Evolutionary conservation across 1,140 invertebrate genomes (phyloP).

Genomic region (Oscheius sp.): DNA sequence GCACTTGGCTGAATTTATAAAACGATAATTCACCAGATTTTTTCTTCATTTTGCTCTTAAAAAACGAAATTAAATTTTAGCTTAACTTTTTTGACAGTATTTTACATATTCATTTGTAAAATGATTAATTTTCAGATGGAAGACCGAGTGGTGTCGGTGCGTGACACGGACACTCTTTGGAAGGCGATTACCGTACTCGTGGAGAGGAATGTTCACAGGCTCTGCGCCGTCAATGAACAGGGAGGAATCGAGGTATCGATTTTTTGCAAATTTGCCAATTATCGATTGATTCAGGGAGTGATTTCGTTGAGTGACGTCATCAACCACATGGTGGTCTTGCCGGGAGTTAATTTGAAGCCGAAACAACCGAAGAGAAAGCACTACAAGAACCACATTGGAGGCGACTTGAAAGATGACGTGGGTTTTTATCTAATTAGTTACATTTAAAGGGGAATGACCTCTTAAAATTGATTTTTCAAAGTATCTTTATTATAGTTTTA

Average conservation of each 20-base stretch:
- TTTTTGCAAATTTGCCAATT: background rate
- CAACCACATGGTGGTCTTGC: conserved; percentile 32
- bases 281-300: conserved; percentile 18
- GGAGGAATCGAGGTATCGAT: conserved; percentile 28
- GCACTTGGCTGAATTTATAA: background rate
- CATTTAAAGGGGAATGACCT: no score
- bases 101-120: background rate
- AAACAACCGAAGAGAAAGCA: conserved; percentile 4
- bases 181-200: conserved; percentile 33
- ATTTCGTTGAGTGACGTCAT: conserved; percentile 36
- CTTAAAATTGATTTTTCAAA: no score
- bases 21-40: background rate
- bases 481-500: no score
- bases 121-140: conserved; percentile 22
- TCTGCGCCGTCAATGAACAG: conserved; percentile 32
- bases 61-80: background rate
- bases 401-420: conserved; percentile 19
- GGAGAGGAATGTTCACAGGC: conserved; percentile 33
- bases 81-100: background rate
- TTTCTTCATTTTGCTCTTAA: background rate
- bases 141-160: conserved; percentile 32
- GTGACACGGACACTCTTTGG: conserved; percentile 36
- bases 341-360: conserved; percentile 6
- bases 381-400: conserved; percentile 4
- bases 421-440: no score